Evolutionary conservation across 2,113 vertebrate genomes (phyloP).

Genomic region (Silurus asotus): DNA sequence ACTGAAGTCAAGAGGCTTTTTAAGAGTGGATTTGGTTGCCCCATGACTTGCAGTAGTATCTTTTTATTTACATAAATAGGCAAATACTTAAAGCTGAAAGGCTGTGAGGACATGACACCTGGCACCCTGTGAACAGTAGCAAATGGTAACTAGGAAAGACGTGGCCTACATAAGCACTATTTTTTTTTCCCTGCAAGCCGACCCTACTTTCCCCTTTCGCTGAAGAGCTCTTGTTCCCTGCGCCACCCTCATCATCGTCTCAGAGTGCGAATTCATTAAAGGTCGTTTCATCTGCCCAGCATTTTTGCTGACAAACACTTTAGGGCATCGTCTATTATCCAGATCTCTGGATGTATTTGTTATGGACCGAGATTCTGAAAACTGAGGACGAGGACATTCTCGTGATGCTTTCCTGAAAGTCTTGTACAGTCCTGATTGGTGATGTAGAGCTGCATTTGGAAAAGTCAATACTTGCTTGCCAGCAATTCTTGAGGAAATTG

Average conservation of each 20-base stretch:
- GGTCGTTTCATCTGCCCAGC: slow-evolving; percentile 7
- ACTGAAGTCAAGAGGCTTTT: not conserved
- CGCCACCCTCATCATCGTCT: slow-evolving; percentile 3
- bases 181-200: too few species aligned
- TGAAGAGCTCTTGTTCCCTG: not conserved
- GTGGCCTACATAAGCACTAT: not conserved
- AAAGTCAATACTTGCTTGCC: too few species aligned
- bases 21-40: not conserved
- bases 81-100: too few species aligned
- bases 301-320: slow-evolving; percentile 17
- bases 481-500: not conserved
- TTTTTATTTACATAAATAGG: not conserved
- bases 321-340: not conserved
- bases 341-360: not conserved
- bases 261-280: slow-evolving; percentile 35
- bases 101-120: too few species aligned
- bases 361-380: not conserved
- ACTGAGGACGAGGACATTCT: not conserved
- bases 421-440: not conserved
- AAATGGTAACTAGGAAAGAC: not conserved
- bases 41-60: not conserved
- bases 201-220: not conserved
- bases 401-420: not conserved
- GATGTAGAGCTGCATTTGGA: not conserved
- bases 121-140: not conserved